Percentiles rank a stretch among this genome's conserved stretches.
Evolutionary conservation across 1,140 invertebrate species (phyloP).

Genomic region (Geopemphigus sp.): DNA sequence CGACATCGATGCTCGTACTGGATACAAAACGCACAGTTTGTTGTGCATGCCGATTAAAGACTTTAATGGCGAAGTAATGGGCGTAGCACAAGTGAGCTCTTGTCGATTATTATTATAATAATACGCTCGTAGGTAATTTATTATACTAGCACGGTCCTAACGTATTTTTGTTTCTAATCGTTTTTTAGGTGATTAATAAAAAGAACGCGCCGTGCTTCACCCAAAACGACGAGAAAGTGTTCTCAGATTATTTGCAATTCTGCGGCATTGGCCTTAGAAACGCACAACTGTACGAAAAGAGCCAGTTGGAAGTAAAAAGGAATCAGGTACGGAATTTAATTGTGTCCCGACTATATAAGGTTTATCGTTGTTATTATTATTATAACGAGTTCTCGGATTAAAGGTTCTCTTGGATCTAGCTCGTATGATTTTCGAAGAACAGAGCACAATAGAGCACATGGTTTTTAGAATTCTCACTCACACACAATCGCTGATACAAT

Average conservation of each 20-base stretch:
- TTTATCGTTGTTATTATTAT: neutral
- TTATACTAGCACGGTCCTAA: too few relatives aligned
- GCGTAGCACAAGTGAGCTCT: slow-evolving; percentile 78
- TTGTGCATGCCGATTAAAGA: slow-evolving; percentile 96
- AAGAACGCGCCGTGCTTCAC: slow-evolving; percentile 77
- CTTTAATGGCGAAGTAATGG: slow-evolving; percentile 88
- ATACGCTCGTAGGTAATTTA: too few relatives aligned
- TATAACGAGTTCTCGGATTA: neutral
- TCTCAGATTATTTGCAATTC: slow-evolving; percentile 90
- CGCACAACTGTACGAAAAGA: slow-evolving; percentile 90
- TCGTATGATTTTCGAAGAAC: slow-evolving; percentile 94
- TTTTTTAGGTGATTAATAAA: slow-evolving; percentile 86
- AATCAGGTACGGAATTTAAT: slow-evolving; percentile 69
- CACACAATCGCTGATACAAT: slow-evolving; percentile 90
- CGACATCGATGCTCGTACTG: slow-evolving; percentile 87
- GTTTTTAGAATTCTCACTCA: slow-evolving; percentile 91
- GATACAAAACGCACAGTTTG: slow-evolving; percentile 87
- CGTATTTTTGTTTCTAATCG: too few relatives aligned
- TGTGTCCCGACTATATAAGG: neutral
- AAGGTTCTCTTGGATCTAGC: slow-evolving; percentile 88
- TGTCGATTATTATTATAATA: too few relatives aligned
- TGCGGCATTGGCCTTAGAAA: slow-evolving; percentile 90
- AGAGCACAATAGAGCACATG: slow-evolving; percentile 93
- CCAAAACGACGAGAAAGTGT: slow-evolving; percentile 84
- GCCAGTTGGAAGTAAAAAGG: slow-evolving; percentile 88